Base-by-base conservation (phyloP, 2,888 invertebrate species). In the Aspidiotus destructor region DNA sequence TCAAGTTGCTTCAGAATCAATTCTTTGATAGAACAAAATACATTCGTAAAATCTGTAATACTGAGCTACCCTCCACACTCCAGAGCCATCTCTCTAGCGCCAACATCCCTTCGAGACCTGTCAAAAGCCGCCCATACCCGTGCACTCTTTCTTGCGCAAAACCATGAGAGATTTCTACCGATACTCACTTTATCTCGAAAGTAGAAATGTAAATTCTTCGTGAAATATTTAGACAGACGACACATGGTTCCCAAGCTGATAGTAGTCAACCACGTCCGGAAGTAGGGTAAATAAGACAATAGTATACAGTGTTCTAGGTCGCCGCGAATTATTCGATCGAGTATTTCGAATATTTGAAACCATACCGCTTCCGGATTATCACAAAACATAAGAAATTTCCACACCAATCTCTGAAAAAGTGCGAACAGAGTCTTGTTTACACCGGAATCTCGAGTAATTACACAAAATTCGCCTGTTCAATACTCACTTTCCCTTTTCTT, bases 401-500 rank as follows among this genome's bases (percentile, higher is more conserved):
- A 78, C 63, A 89, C 76, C 69, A 90, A 77, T 75, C 82, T 81
- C 87, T 89, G 76, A 77, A 77, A 52, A 55, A 28, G 15, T 57
- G 55, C 41, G 15, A 52, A 42, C 58, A 13, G 11, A 16, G 68
- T 60, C n/a, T 52, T n/a, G 52, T 52, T 28, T 28, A 28, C 28
- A 28, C 28, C 5, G 28, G 5, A 28, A 28, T 28, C 28, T 28
- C 28, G 28, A 28, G 28, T 28, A 28, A 28, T 28, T 28, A 28
- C 28, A 1, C 1, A 1, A 5, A 28, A 28, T 28, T 28, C 28
- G 28, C 28, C 2, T 28, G 6, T 48, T 60, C 28, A 60, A 41
- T 69, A 73, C 76, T 74, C 77, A 89, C 90, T 83, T 88, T 86
- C 74, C 92, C 92, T 76, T 92, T 92, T 73, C 89, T 82, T 60